These are phyloP conservation scores for Anthoscopus minutus DNA, from an alignment of 2,113 vertebrate genomes.

Conservation along the genomic window DNA sequence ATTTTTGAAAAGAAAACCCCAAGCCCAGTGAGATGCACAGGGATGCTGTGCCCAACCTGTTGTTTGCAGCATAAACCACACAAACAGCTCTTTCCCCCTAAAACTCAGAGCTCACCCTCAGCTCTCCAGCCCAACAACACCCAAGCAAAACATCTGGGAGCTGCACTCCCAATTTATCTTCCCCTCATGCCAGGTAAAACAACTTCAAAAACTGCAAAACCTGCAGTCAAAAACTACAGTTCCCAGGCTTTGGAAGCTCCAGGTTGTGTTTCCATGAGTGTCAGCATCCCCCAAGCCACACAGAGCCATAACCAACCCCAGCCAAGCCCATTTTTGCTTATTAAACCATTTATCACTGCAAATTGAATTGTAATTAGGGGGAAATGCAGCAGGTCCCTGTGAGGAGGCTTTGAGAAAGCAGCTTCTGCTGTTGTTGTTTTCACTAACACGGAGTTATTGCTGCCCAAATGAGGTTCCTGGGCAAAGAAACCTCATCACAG, in stretches of 20 bases:
- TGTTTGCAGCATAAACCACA: not conserved
- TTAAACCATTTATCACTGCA: constrained; percentile 21
- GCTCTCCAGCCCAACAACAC: not conserved
- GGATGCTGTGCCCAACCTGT: not conserved
- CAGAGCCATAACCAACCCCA: not conserved
- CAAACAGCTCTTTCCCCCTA: not conserved
- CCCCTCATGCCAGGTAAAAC: not conserved
- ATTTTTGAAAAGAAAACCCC: not conserved
- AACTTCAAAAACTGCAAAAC: no score
- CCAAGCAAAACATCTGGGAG: not conserved
- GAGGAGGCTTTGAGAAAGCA: not conserved
- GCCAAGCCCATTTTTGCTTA: not conserved
- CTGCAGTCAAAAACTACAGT: not conserved
- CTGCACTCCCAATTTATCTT: not conserved
- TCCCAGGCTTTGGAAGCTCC: not conserved
- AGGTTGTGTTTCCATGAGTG: not conserved
- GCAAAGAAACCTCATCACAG: not conserved
- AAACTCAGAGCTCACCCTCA: not conserved
- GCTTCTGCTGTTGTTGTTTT: not conserved
- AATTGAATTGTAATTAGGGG: not conserved
- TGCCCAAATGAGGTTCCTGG: not conserved
- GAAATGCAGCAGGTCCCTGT: not conserved
- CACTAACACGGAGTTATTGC: not conserved
- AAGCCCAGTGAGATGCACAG: not conserved
- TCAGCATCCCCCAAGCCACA: not conserved